phyloP scores from a whole-genome alignment of 2,113 vertebrate species.

The Progne subis region DNA sequence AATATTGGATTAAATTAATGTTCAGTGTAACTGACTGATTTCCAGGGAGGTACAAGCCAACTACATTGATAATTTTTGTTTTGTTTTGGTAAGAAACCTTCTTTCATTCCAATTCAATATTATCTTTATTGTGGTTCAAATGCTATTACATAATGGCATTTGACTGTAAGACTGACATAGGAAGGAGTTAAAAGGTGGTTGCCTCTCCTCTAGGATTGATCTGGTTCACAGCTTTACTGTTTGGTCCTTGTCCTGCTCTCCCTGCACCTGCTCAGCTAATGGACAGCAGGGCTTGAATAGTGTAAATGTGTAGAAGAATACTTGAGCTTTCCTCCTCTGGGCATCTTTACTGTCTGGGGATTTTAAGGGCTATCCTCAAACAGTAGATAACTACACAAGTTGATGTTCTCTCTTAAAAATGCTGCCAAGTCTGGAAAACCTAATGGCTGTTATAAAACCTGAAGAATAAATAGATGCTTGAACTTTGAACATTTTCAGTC shows the following conservation, averaged over 20 bases:
- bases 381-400: neutral
- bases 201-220: neutral
- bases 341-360: neutral
- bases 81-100: neutral
- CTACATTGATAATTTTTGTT: neutral
- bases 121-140: neutral
- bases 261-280: neutral
- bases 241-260: neutral
- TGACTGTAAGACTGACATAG: neutral
- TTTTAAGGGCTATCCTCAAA: neutral
- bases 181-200: conserved; percentile 6
- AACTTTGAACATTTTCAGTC: neutral
- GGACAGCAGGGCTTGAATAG: neutral
- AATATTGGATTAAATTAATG: conserved; percentile 11
- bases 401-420: neutral
- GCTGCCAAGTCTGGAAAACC: neutral
- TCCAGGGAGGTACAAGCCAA: neutral
- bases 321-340: neutral
- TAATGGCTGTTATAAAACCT: neutral
- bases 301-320: neutral
- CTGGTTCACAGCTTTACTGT: conserved; percentile 11
- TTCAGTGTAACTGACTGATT: conserved; percentile 7
- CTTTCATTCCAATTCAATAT: neutral
- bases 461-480: neutral
- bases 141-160: conserved; percentile 11